Evolutionary conservation across 2,113 vertebrate genomes (phyloP), one percentile per base, ranked within the genome.

Genomic region (Vulpes lagopus): DNA sequence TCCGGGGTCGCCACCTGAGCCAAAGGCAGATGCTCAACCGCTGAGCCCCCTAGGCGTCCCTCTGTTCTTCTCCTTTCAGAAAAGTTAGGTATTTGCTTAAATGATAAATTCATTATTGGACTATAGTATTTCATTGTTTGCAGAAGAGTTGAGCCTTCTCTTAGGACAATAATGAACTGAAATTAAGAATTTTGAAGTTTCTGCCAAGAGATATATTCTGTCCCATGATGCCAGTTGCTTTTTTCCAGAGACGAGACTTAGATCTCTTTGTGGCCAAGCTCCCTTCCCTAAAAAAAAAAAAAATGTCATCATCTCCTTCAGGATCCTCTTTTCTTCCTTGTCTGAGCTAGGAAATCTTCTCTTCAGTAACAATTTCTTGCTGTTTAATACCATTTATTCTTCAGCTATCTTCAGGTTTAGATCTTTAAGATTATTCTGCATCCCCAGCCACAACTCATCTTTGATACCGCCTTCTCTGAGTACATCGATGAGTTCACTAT

Each of bases 111-210:
- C 78, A 76, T 65, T 67, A 55, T 32, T 90, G 49, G 80, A 76
- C 11, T n/a, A 22, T 59, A 87, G 53, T 74, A 59, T 11, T 82
- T 89, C 55, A 79, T 88, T 91, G 85, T 93, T 92, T 93, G 78
- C 81, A 83, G 65, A 82, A 79, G 78, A 89, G 55, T 74, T 57
- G 83, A 96, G 27, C 22, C 19, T 64, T 51, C 38, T 83, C 6
- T 79, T 73, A 62, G 74, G 64, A 96, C 11, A 71, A 49, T 11
- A 32, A 55, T 53, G 71, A 60, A 97, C 32, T 69, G 32, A 92
- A 89, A 90, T 90, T 78, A 43, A 92, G 69, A 90, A 80, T 97
- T 92, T 69, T 51, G 51, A 2, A 86, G 22, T 94, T 96, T 97
- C 64, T 92, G 19, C 23, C 22, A 20, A 85, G 87, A 73, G 49